Evolutionary conservation across 2,888 invertebrate species (phyloP), one percentile per base, ranked within the genome.

Genomic region (Xylota segnis): DNA sequence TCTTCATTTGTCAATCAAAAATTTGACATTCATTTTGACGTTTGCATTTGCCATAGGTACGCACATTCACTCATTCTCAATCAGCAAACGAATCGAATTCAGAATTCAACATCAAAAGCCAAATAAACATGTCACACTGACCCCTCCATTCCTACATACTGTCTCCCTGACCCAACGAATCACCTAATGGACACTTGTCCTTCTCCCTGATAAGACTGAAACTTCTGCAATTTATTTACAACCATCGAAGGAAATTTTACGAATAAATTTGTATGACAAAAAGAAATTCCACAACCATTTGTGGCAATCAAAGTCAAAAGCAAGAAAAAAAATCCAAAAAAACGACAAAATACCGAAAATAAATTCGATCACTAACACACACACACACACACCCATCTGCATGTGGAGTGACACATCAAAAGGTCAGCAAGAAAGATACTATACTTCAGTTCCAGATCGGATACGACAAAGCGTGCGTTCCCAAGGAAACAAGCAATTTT

Each of bases 211-310:
- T 71, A 70, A 78, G 34, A 45, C 63, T 71, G 40, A 43, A 70
- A 71, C 32, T 70, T 78, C 78, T 54, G 78, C 71, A 78, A 78
- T 71, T 65, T 78, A 56, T 61, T 56, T 61, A 68, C 50, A 59
- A 29, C 10, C 16, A 14, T 23, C 1, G 40, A 40, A 47, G 37
- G n/a, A 29, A 40, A 40, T 37, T 32, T 18, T 7, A 40, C 70
- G 77, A 77, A 77, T 77, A 77, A 68, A 77, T 77, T 78, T 78
- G 16, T 71, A 63, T 71, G 71, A 65, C 45, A 78, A 56, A 59
- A 43, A 56, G 12, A 70, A 29, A 63, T 78, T 71, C 71, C 72
- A 58, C n/a, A 63, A 14, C 65, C 71, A 72, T 79, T 79, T 52
- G 47, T 40, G 72, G 65, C 79, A 79, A 72, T 72, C 72, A 72